Evolutionary conservation across 2,888 invertebrate genomes (phyloP).

Genomic region (Leistus spinibarbis): DNA sequence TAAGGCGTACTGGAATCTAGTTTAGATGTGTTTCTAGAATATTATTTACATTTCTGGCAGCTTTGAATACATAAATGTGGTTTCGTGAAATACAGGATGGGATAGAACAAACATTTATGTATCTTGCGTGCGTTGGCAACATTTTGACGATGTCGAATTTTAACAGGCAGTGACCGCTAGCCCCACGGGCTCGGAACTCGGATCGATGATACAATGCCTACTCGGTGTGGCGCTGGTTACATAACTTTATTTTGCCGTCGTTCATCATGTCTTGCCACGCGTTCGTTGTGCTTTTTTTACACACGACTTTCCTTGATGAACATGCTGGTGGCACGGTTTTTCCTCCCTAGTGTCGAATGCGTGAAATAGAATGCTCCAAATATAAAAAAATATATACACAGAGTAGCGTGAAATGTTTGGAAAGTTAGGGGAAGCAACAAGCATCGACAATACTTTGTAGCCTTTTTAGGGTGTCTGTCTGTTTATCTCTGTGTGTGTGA

Average conservation of each 20-base stretch:
- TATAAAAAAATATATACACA: neutral
- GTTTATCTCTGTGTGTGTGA: too few relatives aligned
- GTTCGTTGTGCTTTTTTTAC: constrained; percentile 26
- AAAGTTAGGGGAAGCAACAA: neutral
- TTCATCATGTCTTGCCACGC: neutral
- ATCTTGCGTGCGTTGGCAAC: neutral
- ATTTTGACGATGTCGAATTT: neutral
- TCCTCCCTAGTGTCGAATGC: neutral
- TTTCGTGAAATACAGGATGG: neutral
- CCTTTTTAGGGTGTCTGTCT: too few relatives aligned
- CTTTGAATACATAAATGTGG: neutral
- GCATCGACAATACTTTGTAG: too few relatives aligned
- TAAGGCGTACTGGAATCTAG: too few relatives aligned
- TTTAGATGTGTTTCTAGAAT: too few relatives aligned
- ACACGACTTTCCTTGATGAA: constrained; percentile 35
- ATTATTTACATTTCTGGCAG: neutral
- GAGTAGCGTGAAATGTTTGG: neutral
- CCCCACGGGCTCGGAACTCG: neutral
- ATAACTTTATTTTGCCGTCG: neutral
- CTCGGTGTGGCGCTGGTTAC: neutral
- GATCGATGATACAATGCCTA: too few relatives aligned
- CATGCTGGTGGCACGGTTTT: constrained; percentile 25
- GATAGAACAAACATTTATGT: neutral
- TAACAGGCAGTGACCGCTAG: neutral
- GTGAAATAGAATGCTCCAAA: neutral